Conservation (phyloP, 2,113 vertebrate genomes). For the Herpetotheres cachinnans region DNA sequence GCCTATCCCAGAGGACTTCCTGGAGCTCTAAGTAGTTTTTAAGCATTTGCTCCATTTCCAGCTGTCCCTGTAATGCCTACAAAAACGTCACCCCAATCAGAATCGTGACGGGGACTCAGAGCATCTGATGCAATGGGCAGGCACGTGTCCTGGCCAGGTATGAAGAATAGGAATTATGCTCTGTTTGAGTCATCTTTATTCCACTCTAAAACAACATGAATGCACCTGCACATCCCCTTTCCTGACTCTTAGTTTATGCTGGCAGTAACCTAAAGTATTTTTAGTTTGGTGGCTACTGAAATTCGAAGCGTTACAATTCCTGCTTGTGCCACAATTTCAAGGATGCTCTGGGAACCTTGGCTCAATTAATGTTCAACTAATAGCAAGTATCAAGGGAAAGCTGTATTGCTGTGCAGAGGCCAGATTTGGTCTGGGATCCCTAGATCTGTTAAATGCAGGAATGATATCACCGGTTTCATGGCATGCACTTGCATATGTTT, state of each 20-base stretch:
- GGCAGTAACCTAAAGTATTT: neutral
- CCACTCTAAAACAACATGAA: neutral
- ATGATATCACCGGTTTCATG: neutral
- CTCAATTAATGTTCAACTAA: conserved; percentile 17
- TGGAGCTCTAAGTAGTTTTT: neutral
- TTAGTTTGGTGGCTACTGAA: neutral
- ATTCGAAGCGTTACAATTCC: neutral
- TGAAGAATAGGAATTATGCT: neutral
- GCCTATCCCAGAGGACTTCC: neutral
- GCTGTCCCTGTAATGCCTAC: neutral
- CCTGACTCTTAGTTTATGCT: neutral
- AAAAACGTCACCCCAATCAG: neutral
- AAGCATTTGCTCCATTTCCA: conserved; percentile 1
- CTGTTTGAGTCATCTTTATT: neutral
- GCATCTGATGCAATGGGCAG: neutral
- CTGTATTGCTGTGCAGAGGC: neutral
- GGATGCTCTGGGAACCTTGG: neutral
- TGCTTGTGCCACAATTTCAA: neutral
- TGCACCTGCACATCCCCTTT: neutral
- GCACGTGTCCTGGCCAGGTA: neutral
- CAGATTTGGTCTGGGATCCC: neutral
- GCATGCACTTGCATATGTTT: neutral
- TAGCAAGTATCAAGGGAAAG: neutral
- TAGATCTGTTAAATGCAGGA: neutral
- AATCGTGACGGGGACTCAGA: neutral